Evolutionary conservation across 2,888 invertebrate species (phyloP).

Genomic region (Vesta saturnalis): DNA sequence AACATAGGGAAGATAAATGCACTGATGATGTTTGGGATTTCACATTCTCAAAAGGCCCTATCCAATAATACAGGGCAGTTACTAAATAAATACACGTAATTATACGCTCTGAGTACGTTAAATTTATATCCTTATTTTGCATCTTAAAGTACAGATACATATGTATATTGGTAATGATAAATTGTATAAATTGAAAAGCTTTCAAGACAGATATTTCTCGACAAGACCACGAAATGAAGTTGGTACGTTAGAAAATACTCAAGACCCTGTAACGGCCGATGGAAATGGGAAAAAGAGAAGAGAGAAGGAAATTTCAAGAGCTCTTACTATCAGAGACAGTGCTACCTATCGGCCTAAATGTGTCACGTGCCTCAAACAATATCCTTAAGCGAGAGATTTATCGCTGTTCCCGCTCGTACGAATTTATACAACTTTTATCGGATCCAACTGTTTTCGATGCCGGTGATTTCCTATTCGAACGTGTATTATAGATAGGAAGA

Average conservation of each 20-base stretch:
- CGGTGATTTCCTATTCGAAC: conserved; percentile 50
- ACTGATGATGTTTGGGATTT: too few relatives aligned
- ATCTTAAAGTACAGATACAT: too few relatives aligned
- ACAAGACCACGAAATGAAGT: conserved; percentile 32
- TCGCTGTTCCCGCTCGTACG: conserved; percentile 50
- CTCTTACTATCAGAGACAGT: conserved; percentile 55
- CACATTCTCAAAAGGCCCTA: too few relatives aligned
- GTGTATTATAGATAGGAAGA: conserved; percentile 50
- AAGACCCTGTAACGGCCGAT: conserved; percentile 29
- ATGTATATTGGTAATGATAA: conserved; percentile 12
- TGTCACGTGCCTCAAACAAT: conserved; percentile 60
- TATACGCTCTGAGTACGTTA: too few relatives aligned
- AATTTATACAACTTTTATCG: conserved; percentile 60
- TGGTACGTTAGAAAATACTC: conserved; percentile 30
- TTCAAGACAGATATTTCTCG: conserved; percentile 14
- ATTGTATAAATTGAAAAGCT: conserved; percentile 13
- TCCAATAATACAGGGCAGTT: too few relatives aligned
- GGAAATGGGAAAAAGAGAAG: conserved; percentile 36
- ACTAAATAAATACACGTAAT: too few relatives aligned
- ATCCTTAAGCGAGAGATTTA: conserved; percentile 57
- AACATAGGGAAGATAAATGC: too few relatives aligned
- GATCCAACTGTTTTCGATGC: conserved; percentile 52
- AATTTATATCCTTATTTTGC: too few relatives aligned
- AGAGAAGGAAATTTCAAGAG: conserved; percentile 48
- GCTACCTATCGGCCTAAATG: conserved; percentile 51